phyloP scores from a whole-genome alignment of 2,888 invertebrate genomes.

The Artemia sinica region DNA sequence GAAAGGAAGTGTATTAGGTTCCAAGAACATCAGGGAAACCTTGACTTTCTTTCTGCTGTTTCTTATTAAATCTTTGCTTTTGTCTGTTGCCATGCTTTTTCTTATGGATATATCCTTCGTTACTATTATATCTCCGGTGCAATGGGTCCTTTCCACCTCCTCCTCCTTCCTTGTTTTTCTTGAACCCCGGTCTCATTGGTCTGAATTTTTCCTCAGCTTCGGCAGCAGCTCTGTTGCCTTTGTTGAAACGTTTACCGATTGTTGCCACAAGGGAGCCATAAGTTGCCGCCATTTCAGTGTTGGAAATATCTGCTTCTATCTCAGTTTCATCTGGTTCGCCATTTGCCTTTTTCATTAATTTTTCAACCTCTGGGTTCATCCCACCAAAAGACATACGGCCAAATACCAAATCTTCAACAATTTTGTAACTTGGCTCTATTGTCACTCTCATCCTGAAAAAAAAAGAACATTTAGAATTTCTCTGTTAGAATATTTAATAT shows the following conservation, averaged over 20 bases:
- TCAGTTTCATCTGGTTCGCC: background rate
- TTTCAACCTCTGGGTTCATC: background rate
- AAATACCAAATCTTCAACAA: background rate
- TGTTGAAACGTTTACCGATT: background rate
- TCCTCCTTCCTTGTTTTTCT: too few relatives aligned
- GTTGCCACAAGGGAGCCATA: constrained; percentile 3
- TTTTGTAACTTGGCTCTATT: background rate
- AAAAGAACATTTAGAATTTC: background rate
- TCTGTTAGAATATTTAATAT: too few relatives aligned
- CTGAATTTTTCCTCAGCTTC: background rate
- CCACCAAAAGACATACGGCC: constrained; percentile 1
- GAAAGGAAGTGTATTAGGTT: too few relatives aligned
- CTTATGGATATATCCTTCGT: too few relatives aligned
- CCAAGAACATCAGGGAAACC: too few relatives aligned
- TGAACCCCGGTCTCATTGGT: background rate
- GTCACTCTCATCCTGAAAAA: background rate
- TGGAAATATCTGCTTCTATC: background rate
- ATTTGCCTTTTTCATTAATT: constrained; percentile 2
- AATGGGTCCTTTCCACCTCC: too few relatives aligned
- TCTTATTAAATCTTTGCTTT: too few relatives aligned
- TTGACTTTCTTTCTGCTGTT: too few relatives aligned
- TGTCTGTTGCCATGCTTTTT: too few relatives aligned
- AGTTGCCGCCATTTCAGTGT: background rate
- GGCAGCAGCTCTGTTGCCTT: background rate
- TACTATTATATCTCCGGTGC: too few relatives aligned